Conservation (phyloP, 2,888 invertebrate genomes). For the Nineta flava region DNA sequence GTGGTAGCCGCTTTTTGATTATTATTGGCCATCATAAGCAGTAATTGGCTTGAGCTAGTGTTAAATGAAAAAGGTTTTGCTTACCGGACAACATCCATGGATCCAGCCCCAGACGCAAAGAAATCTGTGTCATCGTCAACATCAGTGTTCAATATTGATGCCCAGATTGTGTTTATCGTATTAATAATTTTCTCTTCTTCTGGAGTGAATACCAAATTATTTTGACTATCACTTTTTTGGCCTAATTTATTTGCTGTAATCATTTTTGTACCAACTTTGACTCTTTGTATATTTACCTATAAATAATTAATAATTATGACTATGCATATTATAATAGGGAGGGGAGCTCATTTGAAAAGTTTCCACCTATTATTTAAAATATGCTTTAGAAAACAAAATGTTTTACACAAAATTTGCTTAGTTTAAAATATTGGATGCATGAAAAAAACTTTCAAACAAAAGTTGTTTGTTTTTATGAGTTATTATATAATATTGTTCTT, state of each 20-base stretch:
- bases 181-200: conserved; percentile 58
- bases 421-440: too few species aligned
- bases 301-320: conserved; percentile 11
- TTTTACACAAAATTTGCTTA: too few species aligned
- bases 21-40: background rate
- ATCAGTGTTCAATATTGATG: conserved; percentile 61
- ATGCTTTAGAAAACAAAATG: too few species aligned
- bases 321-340: background rate
- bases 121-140: conserved; percentile 74
- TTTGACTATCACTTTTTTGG: conserved; percentile 36
- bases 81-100: conserved; percentile 85
- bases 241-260: conserved; percentile 67
- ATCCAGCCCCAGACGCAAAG: conserved; percentile 88
- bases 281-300: conserved; percentile 59
- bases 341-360: too few species aligned
- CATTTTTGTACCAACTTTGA: conserved; percentile 67
- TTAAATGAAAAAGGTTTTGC: background rate
- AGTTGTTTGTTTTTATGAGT: too few species aligned
- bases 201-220: conserved; percentile 45
- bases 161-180: conserved; percentile 58
- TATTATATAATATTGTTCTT: too few species aligned
- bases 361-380: too few species aligned
- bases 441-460: too few species aligned
- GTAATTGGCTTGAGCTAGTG: background rate
- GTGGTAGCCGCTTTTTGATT: background rate